Percentiles rank a stretch among this genome's conserved stretches.
Evolutionary conservation across 2,113 vertebrate species (phyloP).

Genomic region (Mormoops blainvillei): DNA sequence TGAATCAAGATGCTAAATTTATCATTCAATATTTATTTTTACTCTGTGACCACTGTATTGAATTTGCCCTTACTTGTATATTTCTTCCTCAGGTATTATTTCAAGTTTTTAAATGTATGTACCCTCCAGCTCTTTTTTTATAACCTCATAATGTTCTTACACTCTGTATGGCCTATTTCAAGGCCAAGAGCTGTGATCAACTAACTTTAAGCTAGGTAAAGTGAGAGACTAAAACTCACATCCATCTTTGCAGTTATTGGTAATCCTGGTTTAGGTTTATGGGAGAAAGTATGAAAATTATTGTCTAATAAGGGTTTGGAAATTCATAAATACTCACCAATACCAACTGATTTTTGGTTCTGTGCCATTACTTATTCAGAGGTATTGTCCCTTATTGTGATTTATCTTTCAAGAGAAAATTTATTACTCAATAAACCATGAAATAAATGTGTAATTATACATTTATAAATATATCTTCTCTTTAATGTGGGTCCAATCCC

Average conservation of each 20-base stretch:
- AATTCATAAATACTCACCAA: neutral
- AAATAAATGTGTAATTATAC: neutral
- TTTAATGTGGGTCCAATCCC: neutral
- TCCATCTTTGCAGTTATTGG: neutral
- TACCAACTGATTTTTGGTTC: neutral
- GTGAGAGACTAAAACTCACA: neutral
- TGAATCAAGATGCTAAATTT: neutral
- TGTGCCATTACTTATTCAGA: neutral
- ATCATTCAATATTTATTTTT: neutral
- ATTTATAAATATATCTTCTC: neutral
- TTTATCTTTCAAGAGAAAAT: slow-evolving; percentile 22
- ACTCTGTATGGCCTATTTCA: neutral
- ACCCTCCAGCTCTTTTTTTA: neutral
- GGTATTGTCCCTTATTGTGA: neutral
- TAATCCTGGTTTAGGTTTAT: neutral
- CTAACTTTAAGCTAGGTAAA: neutral
- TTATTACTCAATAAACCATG: slow-evolving; percentile 4
- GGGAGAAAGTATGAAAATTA: neutral
- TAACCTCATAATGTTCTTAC: neutral
- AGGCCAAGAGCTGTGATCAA: neutral
- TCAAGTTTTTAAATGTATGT: neutral
- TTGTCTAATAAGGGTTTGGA: neutral
- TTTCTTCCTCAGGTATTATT: neutral
- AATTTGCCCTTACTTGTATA: neutral
- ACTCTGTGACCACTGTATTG: neutral